Conservation (phyloP, 1,140 invertebrate species). For the Pygmarrhopalites habei region DNA sequence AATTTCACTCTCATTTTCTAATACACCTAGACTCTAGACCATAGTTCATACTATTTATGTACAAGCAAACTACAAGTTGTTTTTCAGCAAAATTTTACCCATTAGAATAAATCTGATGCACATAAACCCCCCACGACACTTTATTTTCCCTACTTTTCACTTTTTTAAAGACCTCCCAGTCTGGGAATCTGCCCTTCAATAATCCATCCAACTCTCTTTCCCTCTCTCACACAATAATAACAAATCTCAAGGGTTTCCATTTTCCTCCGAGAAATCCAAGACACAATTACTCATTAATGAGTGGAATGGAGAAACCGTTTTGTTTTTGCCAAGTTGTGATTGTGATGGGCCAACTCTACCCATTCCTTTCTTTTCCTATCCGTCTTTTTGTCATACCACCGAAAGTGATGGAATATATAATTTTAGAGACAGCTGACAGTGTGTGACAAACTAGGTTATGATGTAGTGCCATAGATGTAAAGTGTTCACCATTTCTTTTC, state of each 20-base stretch:
- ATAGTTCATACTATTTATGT: no score
- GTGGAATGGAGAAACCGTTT: background rate
- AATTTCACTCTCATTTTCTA: no score
- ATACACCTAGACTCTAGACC: no score
- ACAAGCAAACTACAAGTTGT: no score
- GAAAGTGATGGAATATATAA: background rate
- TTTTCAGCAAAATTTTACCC: no score
- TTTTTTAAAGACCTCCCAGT: no score
- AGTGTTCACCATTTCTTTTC: background rate
- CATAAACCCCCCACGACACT: no score
- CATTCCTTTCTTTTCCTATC: no score
- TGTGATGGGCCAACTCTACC: background rate
- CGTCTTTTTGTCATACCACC: background rate
- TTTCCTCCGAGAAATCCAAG: background rate
- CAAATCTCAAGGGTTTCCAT: background rate
- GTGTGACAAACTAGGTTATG: conserved; percentile 24
- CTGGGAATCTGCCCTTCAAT: no score
- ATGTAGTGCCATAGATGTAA: no score
- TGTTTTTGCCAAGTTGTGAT: background rate
- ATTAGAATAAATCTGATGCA: no score
- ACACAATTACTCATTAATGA: background rate
- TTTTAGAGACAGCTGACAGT: conserved; percentile 15
- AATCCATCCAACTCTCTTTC: background rate
- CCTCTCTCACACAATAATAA: background rate
- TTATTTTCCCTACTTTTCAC: no score